phyloP scores from a whole-genome alignment of 2,888 invertebrate genomes.

The Volucella bombylans region DNA sequence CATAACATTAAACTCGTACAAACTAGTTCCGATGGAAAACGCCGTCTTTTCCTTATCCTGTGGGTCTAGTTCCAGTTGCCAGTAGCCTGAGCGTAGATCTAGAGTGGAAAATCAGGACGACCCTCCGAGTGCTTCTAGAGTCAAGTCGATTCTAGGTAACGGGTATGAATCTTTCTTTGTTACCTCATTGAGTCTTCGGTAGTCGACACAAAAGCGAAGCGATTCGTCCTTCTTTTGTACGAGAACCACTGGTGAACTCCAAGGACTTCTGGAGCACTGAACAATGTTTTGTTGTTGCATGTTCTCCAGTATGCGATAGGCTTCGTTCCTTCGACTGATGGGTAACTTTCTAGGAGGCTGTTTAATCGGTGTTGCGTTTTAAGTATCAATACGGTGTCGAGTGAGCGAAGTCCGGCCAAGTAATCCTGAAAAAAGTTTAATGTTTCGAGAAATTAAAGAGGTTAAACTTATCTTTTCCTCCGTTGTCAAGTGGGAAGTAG shows the following conservation, averaged over 20 bases:
- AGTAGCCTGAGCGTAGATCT: background rate
- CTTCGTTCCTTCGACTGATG: background rate
- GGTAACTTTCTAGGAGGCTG: background rate
- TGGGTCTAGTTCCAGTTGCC: background rate
- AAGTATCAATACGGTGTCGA: background rate
- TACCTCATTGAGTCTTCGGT: no score
- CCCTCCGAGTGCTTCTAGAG: background rate
- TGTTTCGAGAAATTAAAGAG: background rate
- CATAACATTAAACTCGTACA: no score
- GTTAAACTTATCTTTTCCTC: background rate
- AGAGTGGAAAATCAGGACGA: background rate
- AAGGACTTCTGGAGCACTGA: background rate
- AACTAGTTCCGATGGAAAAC: slow-evolving; percentile 1
- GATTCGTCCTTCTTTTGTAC: background rate
- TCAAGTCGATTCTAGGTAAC: background rate
- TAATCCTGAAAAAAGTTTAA: no score
- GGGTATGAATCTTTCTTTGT: no score
- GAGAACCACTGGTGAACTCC: background rate
- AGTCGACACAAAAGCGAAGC: background rate
- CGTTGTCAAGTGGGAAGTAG: slow-evolving; percentile 5
- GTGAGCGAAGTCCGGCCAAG: background rate
- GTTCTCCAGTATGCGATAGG: background rate
- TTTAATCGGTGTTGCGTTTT: background rate
- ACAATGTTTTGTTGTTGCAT: slow-evolving; percentile 2
- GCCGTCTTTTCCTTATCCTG: background rate